phyloP scores from a whole-genome alignment of 2,113 vertebrate species.

The Hylia prasina region DNA sequence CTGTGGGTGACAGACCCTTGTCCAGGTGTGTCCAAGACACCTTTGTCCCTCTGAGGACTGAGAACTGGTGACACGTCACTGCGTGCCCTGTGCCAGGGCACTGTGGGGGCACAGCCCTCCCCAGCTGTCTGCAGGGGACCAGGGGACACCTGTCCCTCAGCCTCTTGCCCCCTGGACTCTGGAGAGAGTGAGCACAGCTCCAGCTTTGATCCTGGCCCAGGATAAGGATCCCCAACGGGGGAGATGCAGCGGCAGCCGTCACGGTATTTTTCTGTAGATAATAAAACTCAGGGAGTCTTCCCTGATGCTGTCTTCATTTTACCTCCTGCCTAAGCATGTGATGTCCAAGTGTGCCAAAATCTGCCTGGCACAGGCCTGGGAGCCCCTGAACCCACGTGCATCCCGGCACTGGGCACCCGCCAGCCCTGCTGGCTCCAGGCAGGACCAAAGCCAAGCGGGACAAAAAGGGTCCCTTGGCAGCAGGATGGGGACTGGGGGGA shows the following conservation, averaged over 20 bases:
- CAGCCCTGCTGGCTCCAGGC: rapidly evolving
- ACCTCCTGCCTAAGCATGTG: background rate
- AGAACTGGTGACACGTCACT: rapidly evolving
- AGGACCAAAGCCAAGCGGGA: background rate
- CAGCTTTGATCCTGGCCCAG: background rate
- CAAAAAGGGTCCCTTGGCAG: background rate
- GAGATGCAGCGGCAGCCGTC: rapidly evolving
- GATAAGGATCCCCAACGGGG: background rate
- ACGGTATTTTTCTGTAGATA: background rate
- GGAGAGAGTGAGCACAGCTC: background rate
- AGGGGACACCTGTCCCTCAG: background rate
- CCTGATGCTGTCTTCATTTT: background rate
- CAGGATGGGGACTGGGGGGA: background rate
- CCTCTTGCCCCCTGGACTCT: background rate
- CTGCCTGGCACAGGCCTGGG: background rate
- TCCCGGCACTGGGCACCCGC: rapidly evolving
- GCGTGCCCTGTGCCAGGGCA: background rate
- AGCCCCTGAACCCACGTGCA: background rate
- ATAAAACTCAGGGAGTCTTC: slow-evolving; percentile 18
- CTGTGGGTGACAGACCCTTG: background rate
- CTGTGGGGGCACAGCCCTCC: background rate
- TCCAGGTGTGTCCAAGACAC: background rate
- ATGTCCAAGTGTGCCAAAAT: background rate
- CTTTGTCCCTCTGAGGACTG: background rate
- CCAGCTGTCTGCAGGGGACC: background rate